Evolutionary conservation across 2,888 invertebrate genomes (phyloP).

Genomic region (Synergus laeviventris): DNA sequence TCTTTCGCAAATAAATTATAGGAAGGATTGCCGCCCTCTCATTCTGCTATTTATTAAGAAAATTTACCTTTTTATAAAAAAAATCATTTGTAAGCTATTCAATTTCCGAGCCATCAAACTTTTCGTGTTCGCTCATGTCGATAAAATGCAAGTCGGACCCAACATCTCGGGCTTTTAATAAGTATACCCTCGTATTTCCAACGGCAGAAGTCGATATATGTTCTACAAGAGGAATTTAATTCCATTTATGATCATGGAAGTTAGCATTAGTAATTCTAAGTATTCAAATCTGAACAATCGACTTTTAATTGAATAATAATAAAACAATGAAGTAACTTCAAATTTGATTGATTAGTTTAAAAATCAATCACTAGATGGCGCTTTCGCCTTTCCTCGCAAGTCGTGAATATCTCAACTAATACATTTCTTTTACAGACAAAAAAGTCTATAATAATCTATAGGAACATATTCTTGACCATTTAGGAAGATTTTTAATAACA

Average conservation of each 20-base stretch:
- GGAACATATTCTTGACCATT: too few relatives aligned
- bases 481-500: neutral
- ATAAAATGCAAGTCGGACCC: slow-evolving; percentile 49
- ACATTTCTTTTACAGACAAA: neutral
- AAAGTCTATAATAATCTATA: neutral
- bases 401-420: neutral
- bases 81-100: slow-evolving; percentile 47
- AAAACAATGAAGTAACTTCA: too few relatives aligned
- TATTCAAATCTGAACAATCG: neutral
- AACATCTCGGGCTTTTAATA: neutral
- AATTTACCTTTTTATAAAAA: neutral
- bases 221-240: slow-evolving; percentile 46
- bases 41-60: neutral
- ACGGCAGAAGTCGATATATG: neutral
- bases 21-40: neutral
- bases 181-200: neutral
- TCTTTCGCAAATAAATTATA: neutral
- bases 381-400: neutral
- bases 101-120: slow-evolving; percentile 59
- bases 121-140: slow-evolving; percentile 57
- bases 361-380: neutral
- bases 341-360: neutral
- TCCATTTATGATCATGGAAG: slow-evolving; percentile 58
- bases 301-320: too few relatives aligned
- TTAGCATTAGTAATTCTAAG: slow-evolving; percentile 12